Base-by-base conservation (phyloP, 1,140 invertebrate species). In the Diachasmimorpha longicaudata region DNA sequence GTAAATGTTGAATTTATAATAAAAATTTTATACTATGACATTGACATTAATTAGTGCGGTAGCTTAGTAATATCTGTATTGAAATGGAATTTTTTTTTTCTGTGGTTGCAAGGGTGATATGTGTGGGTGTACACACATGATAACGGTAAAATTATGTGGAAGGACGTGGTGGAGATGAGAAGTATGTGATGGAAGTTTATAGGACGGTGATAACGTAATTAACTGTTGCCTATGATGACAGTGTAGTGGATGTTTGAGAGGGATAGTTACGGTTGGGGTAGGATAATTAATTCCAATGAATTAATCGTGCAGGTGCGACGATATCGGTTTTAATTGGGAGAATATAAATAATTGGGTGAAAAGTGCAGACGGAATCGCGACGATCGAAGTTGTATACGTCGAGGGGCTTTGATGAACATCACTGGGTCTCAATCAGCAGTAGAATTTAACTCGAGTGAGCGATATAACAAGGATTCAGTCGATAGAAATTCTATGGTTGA, bases 281-380 rank as follows among this genome's bases (percentile, higher is more conserved):
- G 44, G 42, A 68, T 74, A 74, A 74, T 74, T 69, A 74, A 74
- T 74, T 46, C 66, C 42, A 46, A 69, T 23, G 44, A 46, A 74
- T 74, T 69, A 74, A 74, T 69, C n/a, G 13, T n/a, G 25, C 63
- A 48, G 36, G 23, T 68, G 69, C 42, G 73, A 36, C 37, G 66
- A 46, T 74, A n/a, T 69, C 11, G 19, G 25, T 67, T 67, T 63
- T 25, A 63, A 63, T 23, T 23, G 19, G 31, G 23, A n/a, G 72
- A 74, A 74, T 67, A 66, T 68, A 74, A 74, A 74, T 74, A 74
- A 74, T 74, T 16, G 58, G 19, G 23, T 9, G 55, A 11, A 11
- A 21, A 66, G 52, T 58, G 37, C 6, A 19, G n/a, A 66, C 16
- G 36, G 31, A 36, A 21, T 46, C 44, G 44, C 44, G 11, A 52